Base-by-base conservation (phyloP, 2,888 invertebrate genomes). In the Volucella zonaria region DNA sequence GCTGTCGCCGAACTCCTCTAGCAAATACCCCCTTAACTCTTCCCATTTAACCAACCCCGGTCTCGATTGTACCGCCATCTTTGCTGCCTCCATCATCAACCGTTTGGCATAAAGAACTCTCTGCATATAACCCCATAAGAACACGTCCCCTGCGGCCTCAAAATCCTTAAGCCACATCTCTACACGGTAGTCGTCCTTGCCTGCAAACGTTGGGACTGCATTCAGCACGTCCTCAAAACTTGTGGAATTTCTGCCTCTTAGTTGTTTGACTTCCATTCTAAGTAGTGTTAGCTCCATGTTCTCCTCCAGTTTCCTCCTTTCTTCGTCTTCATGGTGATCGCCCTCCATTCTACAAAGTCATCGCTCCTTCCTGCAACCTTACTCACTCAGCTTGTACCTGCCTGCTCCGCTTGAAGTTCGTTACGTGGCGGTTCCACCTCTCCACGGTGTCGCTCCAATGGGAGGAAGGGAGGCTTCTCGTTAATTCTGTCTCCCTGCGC, bases 151-250 rank as follows among this genome's bases (percentile, higher is more conserved):
- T 8, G 12, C 23, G 12, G 23, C 38, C 10, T 56, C 8, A 56
- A n/a, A n/a, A n/a, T n/a, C n/a, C n/a, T n/a, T n/a, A n/a, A n/a
- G n/a, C n/a, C n/a, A n/a, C n/a, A n/a, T 38, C 14, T 56, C 56
- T 40, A 56, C n/a, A 4, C 56, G 2, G 4, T 56, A 56, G 14
- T 40, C 56, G 6, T 56, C 54, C 8, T 54, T 54, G 8, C 38
- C 54, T 9, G 11, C 38, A 12, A 54, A n/a, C 1, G 12, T 38
- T 38, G 54, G 54, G n/a, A 54, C 54, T 12, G 54, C 38, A 38
- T 56, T 56, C 8, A 56, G 9, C 12, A 56, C n/a, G n/a, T 56
- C 56, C 15, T 56, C 38, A 10, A 56, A 56, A 38, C 14, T 56
- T 9, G 56, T 38, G 12, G 56, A 56, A 38, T 9, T 56, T 18